A percentile compares a stretch with the other conserved stretches of the same genome.
phyloP scores from a whole-genome alignment of 2,888 invertebrate genomes.

The Volucella inanis region DNA sequence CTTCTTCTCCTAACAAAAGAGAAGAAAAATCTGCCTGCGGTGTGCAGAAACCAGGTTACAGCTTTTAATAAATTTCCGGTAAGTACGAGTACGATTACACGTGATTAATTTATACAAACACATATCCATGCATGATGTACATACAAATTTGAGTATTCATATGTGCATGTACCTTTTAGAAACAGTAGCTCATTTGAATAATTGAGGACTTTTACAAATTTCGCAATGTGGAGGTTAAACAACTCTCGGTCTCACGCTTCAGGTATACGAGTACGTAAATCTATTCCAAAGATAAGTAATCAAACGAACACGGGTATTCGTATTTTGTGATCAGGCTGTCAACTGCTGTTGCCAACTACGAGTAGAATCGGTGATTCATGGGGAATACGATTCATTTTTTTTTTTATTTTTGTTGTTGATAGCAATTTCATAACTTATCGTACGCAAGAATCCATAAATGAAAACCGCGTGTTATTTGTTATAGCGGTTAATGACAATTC shows the following conservation, averaged over 20 bases:
- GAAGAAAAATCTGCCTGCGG: constrained; percentile 8
- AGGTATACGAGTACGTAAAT: background rate
- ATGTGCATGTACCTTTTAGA: background rate
- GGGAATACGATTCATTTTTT: background rate
- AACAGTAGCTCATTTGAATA: too few species aligned
- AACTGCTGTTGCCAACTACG: constrained; percentile 47
- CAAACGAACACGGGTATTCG: background rate
- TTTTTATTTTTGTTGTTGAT: background rate
- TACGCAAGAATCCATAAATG: background rate
- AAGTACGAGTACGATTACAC: constrained; percentile 26
- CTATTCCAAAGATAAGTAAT: background rate
- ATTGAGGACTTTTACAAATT: too few species aligned
- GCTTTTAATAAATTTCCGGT: constrained; percentile 66
- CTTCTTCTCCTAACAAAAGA: constrained; percentile 35
- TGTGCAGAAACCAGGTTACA: constrained; percentile 65
- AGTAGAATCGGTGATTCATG: constrained; percentile 31
- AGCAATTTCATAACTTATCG: background rate
- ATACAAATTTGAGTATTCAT: background rate
- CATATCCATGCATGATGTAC: constrained; percentile 10
- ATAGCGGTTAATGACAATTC: background rate
- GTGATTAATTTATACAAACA: background rate
- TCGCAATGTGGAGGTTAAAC: constrained; percentile 18
- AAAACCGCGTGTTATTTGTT: constrained; percentile 7
- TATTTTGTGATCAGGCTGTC: constrained; percentile 11
- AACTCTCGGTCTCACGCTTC: background rate